Evolutionary conservation across 1,140 invertebrate species (phyloP), one percentile per base, ranked within the genome.

Genomic region (Holotrichia oblita): DNA sequence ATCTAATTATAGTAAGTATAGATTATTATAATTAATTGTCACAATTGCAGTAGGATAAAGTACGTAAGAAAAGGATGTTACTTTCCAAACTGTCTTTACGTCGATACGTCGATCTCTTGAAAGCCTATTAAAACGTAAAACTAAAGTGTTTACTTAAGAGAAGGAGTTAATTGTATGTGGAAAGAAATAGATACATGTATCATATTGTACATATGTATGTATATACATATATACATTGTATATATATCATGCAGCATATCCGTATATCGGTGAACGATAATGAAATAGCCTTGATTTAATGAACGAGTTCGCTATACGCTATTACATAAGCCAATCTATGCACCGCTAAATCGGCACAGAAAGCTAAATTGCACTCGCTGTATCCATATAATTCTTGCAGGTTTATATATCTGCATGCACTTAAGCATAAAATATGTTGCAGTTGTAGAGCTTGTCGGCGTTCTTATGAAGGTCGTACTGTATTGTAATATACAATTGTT

Each of bases 251-350:
- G 27, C 1, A 34, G 4, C 14, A 55, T 44, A 14, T 44, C 14
- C 14, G 42, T 22, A n/a, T 69, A 69, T 69, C 61, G 61, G 61
- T 69, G 61, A 69, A 69, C 61, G 61, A 69, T 69, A 69, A 20
- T 34, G 61, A 69, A 69, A 69, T 20, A 69, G 61, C 61, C 61
- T 69, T 69, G 61, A 69, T 69, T 69, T 27, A 69, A 69, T 27
- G 61, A 69, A 69, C 61, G 14, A n/a, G n/a, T n/a, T n/a, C n/a
- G 27, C 61, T 27, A n/a, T 55, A 27, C 61, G 22, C 24, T 69
- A 14, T 69, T 69, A 69, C 61, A 69, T 69, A 69, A 69, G 22
- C 61, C 61, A 20, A 22, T 69, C 61, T 69, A 17, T 69, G 27
- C 22, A 69, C 61, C 61, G 61, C 17, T 27, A 69, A 69, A 69